Evolutionary conservation across 2,113 vertebrate genomes (phyloP).

Genomic region (Callipepla californica): DNA sequence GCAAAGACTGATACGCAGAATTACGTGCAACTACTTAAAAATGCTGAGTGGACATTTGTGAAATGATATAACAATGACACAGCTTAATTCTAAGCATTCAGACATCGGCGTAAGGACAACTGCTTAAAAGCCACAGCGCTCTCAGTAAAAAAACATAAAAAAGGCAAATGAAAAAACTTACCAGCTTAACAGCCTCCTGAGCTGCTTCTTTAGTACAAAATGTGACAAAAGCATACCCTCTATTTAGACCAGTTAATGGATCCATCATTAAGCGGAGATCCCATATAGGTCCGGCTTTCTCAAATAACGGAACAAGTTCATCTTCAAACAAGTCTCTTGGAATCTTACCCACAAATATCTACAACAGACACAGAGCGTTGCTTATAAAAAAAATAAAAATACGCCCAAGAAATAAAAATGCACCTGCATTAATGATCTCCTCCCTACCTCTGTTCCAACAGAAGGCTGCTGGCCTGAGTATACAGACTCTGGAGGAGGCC

Average conservation of each 20-base stretch:
- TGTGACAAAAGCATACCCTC: slow-evolving; percentile 98
- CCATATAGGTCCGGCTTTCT: slow-evolving; percentile 97
- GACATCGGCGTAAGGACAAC: not conserved
- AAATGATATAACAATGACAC: not conserved
- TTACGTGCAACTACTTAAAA: not conserved
- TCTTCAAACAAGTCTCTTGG: slow-evolving; percentile 97
- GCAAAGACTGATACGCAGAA: not conserved
- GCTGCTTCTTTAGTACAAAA: slow-evolving; percentile 98
- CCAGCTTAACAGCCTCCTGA: slow-evolving; percentile 96
- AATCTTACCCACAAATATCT: slow-evolving; percentile 99
- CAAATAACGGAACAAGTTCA: slow-evolving; percentile 96
- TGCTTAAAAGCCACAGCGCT: not conserved
- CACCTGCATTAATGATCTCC: not conserved
- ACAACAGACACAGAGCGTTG: slow-evolving; percentile 42
- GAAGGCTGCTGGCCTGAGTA: slow-evolving; percentile 92
- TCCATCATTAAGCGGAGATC: slow-evolving; percentile 99
- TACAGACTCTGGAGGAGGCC: slow-evolving; percentile 92
- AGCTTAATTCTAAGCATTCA: not conserved
- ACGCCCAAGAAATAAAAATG: not conserved
- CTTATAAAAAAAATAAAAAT: slow-evolving; percentile 5
- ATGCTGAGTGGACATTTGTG: not conserved
- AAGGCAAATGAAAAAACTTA: slow-evolving; percentile 69
- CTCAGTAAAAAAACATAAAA: not conserved
- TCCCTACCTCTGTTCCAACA: slow-evolving; percentile 93
- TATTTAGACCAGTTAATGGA: slow-evolving; percentile 94